These are phyloP conservation scores for Limenitis camilla DNA, from an alignment of 2,888 invertebrate genomes.

Conservation along the genomic window DNA sequence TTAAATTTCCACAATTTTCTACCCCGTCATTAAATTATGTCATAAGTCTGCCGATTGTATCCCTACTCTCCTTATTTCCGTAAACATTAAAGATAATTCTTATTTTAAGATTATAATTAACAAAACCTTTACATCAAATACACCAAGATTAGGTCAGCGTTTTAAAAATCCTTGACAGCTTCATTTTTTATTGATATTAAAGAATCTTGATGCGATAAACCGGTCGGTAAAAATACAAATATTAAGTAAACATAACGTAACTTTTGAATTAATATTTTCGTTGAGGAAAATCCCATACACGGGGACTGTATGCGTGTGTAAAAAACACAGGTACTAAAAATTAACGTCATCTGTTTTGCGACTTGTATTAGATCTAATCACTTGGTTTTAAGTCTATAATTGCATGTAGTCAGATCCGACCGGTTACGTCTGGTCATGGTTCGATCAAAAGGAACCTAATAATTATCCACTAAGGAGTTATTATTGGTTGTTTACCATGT, in stretches of 20 bases:
- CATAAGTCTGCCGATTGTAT: too few species aligned
- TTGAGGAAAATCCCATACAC: constrained; percentile 6
- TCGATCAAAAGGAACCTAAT: constrained; percentile 1
- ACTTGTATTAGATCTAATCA: background rate
- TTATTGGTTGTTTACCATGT: background rate
- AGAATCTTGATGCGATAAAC: too few species aligned
- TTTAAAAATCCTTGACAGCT: too few species aligned
- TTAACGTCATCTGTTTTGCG: background rate
- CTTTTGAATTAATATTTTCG: background rate
- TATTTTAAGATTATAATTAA: too few species aligned
- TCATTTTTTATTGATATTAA: too few species aligned
- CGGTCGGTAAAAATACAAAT: background rate
- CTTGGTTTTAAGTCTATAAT: background rate
- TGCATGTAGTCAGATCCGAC: constrained; percentile 1
- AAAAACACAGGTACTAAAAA: constrained; percentile 1
- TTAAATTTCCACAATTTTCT: too few species aligned
- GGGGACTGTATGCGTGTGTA: background rate
- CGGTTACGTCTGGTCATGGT: background rate
- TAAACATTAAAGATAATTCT: too few species aligned
- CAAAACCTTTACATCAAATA: too few species aligned
- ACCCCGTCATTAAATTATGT: too few species aligned
- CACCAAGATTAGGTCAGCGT: too few species aligned
- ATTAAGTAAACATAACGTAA: background rate
- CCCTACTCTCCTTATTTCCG: too few species aligned
- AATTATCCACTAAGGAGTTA: background rate